Evolutionary conservation across 2,113 vertebrate species (phyloP).

Genomic region (Microcebus murinus): DNA sequence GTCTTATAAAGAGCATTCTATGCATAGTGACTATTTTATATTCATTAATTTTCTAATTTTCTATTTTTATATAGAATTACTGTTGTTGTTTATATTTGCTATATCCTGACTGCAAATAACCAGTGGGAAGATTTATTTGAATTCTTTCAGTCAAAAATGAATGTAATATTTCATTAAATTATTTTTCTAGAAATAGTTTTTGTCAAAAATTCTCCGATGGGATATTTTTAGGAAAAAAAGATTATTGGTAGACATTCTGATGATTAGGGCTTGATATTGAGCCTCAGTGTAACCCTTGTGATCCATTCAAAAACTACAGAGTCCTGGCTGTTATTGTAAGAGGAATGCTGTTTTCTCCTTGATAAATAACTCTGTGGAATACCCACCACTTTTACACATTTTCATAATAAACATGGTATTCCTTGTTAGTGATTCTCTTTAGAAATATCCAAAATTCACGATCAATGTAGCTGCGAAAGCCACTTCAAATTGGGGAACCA

Average conservation of each 20-base stretch:
- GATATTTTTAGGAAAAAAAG: background rate
- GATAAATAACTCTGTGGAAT: background rate
- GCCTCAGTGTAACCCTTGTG: background rate
- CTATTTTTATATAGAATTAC: background rate
- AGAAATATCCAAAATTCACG: slow-evolving; percentile 6
- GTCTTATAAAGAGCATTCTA: background rate
- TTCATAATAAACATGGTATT: slow-evolving; percentile 35
- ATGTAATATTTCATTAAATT: background rate
- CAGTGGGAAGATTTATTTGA: background rate
- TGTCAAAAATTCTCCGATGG: background rate
- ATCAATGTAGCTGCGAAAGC: slow-evolving; percentile 16
- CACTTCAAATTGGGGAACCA: slow-evolving; percentile 33
- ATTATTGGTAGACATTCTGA: background rate
- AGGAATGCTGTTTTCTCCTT: background rate
- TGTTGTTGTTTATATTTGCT: background rate
- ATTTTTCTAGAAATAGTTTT: background rate
- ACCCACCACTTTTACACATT: background rate
- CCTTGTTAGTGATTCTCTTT: background rate
- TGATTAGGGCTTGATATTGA: background rate
- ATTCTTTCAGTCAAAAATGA: background rate
- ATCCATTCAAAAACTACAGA: background rate
- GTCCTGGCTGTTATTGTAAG: background rate
- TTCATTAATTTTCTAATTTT: background rate
- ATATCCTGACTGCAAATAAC: background rate
- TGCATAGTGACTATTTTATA: background rate